Evolutionary conservation across 2,797 vertebrate species (phyloP).

Genomic region (Carduelis carduelis): DNA sequence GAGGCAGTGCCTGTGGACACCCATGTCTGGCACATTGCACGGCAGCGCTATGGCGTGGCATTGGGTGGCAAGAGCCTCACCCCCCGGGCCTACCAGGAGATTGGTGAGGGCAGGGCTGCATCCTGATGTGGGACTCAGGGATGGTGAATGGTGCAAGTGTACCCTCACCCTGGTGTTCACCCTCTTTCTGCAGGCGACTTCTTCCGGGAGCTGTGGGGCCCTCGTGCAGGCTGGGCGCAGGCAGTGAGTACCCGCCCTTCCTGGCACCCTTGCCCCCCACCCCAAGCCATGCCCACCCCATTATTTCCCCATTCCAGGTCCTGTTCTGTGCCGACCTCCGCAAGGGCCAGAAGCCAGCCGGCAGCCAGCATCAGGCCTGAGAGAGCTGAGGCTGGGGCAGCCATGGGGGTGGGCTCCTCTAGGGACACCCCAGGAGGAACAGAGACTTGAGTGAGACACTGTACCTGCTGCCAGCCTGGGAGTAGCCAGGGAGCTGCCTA

Average conservation of each 20-base stretch:
- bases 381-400: not conserved
- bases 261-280: accelerated
- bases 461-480: not conserved
- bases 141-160: accelerated
- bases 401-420: not conserved
- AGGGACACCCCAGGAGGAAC: not conserved
- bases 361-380: not conserved
- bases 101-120: conserved; percentile 74
- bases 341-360: conserved; percentile 78
- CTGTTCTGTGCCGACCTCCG: conserved; percentile 91
- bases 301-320: conserved; percentile 74
- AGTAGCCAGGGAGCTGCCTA: no score
- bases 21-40: conserved; percentile 92
- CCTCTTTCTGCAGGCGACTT: conserved; percentile 77
- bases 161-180: accelerated
- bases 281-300: accelerated
- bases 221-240: conserved; percentile 82
- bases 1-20: conserved; percentile 91
- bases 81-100: conserved; percentile 83
- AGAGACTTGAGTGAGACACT: not conserved
- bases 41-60: conserved; percentile 80
- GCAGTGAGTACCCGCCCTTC: conserved; percentile 70
- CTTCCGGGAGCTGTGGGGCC: conserved; percentile 82
- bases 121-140: accelerated
- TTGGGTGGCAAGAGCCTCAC: conserved; percentile 81